phyloP scores from a whole-genome alignment of 2,888 invertebrate genomes.

The Perizoma affinitatum region DNA sequence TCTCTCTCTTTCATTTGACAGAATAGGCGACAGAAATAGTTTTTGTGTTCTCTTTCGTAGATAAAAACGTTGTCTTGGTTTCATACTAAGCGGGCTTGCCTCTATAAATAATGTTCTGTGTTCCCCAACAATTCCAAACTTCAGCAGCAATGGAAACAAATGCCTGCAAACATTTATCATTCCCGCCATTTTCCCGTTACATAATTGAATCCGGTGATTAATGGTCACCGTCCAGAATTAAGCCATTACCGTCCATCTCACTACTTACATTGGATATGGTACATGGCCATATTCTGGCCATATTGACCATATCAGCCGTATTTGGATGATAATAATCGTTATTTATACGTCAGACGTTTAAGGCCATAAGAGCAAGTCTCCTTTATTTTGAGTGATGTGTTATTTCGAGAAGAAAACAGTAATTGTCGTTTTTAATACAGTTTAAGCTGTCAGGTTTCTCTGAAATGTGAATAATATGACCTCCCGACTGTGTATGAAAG shows the following conservation, averaged over 20 bases:
- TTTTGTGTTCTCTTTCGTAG: no score
- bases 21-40: no score
- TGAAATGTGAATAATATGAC: slow-evolving; percentile 20
- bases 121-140: neutral
- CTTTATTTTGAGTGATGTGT: slow-evolving; percentile 33
- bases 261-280: slow-evolving; percentile 51
- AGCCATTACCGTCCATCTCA: slow-evolving; percentile 63
- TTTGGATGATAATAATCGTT: slow-evolving; percentile 33
- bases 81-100: no score
- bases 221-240: slow-evolving; percentile 53
- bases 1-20: no score
- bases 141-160: slow-evolving; percentile 29
- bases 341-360: slow-evolving; percentile 31
- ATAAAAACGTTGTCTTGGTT: no score
- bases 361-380: slow-evolving; percentile 19
- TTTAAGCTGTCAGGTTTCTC: slow-evolving; percentile 26
- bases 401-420: slow-evolving; percentile 27
- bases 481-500: slow-evolving; percentile 13
- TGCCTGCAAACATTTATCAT: slow-evolving; percentile 49
- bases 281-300: slow-evolving; percentile 39
- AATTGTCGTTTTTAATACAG: slow-evolving; percentile 29
- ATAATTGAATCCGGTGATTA: slow-evolving; percentile 60
- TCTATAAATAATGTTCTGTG: no score
- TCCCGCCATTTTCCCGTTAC: slow-evolving; percentile 46
- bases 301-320: slow-evolving; percentile 39